These are phyloP conservation scores for Pterostichus madidus DNA, from an alignment of 2,888 invertebrate species.

Conservation along the genomic window DNA sequence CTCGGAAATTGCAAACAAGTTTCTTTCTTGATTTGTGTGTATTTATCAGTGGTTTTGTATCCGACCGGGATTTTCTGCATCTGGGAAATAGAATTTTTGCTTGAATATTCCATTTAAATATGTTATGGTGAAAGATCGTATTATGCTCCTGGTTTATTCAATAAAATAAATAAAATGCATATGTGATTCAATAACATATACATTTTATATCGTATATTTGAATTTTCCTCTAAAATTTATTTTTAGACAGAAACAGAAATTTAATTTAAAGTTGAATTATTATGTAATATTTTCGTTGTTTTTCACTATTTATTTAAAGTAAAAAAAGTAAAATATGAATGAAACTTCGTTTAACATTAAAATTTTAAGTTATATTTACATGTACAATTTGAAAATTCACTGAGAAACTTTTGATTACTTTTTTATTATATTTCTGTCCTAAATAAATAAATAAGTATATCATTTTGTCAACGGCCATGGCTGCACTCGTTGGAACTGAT, in stretches of 20 bases:
- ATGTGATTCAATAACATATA: conserved; percentile 11
- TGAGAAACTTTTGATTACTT: too few relatives aligned
- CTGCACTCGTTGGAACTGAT: too few relatives aligned
- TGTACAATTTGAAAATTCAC: too few relatives aligned
- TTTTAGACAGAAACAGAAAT: background rate
- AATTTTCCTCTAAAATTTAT: conserved; percentile 1
- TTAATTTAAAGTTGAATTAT: conserved; percentile 7
- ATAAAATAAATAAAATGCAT: conserved; percentile 36
- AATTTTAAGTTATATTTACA: too few relatives aligned
- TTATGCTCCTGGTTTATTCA: conserved; percentile 6
- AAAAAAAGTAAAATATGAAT: too few relatives aligned
- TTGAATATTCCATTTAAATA: conserved; percentile 8
- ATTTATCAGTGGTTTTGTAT: conserved; percentile 58
- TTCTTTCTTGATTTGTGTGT: conserved; percentile 61
- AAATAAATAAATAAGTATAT: too few relatives aligned
- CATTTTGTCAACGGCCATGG: too few relatives aligned
- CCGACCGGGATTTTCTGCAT: conserved; percentile 33
- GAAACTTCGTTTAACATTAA: too few relatives aligned
- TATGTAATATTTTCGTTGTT: too few relatives aligned
- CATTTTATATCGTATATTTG: background rate
- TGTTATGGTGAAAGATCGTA: conserved; percentile 22
- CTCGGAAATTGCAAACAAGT: conserved; percentile 64
- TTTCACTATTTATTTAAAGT: too few relatives aligned
- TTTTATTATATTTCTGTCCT: too few relatives aligned
- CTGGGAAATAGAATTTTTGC: conserved; percentile 38